phyloP scores from a whole-genome alignment of 2,888 invertebrate species.

The Synanthedon andrenaeformis region DNA sequence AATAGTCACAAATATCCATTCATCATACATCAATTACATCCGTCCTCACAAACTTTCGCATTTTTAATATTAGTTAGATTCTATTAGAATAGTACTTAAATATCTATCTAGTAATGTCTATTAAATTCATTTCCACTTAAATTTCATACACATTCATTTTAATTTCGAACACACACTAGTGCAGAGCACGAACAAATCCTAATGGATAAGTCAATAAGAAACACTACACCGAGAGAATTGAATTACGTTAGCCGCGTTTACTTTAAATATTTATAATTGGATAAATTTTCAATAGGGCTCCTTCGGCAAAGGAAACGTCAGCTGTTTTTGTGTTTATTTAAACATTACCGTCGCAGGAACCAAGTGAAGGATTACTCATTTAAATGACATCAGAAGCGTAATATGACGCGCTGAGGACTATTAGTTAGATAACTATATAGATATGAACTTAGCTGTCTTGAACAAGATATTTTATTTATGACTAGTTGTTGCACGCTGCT shows the following conservation, averaged over 20 bases:
- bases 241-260: constrained; percentile 45
- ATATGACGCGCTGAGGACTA: background rate
- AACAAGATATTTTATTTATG: too few species aligned
- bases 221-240: constrained; percentile 48
- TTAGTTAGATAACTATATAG: background rate
- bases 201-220: constrained; percentile 66
- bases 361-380: background rate
- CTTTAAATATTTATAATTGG: constrained; percentile 59
- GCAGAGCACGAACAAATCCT: constrained; percentile 32
- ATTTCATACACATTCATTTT: too few species aligned
- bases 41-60: too few species aligned
- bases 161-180: constrained; percentile 15
- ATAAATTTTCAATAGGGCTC: constrained; percentile 25
- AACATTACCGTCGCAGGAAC: background rate
- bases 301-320: constrained; percentile 5
- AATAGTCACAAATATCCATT: too few species aligned
- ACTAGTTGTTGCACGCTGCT: too few species aligned
- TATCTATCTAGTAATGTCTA: too few species aligned
- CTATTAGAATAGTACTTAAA: too few species aligned
- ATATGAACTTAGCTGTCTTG: too few species aligned
- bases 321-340: background rate
- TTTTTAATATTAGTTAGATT: too few species aligned
- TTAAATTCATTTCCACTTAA: too few species aligned
- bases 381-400: background rate
- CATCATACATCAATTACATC: too few species aligned